Conservation (phyloP, 2,797 vertebrate species). For the Anguilla anguilla region DNA sequence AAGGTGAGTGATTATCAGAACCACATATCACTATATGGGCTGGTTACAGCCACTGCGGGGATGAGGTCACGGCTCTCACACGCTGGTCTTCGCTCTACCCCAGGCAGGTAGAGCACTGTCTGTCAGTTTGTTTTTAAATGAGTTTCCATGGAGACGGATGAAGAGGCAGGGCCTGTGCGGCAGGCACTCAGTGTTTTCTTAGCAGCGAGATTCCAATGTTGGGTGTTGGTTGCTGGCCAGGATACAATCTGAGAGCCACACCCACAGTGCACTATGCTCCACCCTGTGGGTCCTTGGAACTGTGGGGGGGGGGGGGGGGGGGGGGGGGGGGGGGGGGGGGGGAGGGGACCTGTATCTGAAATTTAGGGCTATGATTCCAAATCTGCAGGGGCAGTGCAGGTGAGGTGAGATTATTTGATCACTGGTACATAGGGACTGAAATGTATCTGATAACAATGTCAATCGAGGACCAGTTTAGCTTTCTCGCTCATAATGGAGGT, state of each 20-base stretch:
- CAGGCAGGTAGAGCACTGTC: not conserved
- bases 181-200: not conserved
- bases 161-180: not conserved
- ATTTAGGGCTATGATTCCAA: not conserved
- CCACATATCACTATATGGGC: not conserved
- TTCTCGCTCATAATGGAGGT: not conserved
- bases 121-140: not conserved
- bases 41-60: not conserved
- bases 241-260: not conserved
- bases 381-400: not conserved
- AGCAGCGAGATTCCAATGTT: slow-evolving; percentile 4
- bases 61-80: not conserved
- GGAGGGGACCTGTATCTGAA: not conserved
- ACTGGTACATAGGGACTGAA: not conserved
- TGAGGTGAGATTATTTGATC: not conserved
- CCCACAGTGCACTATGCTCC: not conserved
- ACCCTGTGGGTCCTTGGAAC: not conserved
- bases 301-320: not conserved
- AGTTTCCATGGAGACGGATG: not conserved
- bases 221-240: not conserved
- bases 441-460: not conserved
- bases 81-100: not conserved
- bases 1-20: not conserved
- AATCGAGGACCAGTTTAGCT: not conserved
- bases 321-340: not conserved